These are phyloP conservation scores for Otolemur crassicaudatus DNA, from an alignment of 2,797 vertebrate genomes.

Conservation along the genomic window DNA sequence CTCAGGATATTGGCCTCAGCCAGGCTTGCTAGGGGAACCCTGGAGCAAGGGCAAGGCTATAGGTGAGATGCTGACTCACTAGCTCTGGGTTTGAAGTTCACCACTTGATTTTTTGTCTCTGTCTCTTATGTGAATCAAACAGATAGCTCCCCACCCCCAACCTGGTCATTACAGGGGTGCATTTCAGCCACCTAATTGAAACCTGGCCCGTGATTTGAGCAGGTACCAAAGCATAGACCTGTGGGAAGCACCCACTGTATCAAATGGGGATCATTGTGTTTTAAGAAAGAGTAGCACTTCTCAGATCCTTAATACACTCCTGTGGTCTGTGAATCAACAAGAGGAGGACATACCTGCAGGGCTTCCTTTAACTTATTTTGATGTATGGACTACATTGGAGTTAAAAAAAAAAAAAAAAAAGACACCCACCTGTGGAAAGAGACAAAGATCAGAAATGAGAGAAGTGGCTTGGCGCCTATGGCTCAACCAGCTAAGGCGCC, in stretches of 20 bases:
- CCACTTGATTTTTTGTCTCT: constrained; percentile 2
- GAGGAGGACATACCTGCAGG: not conserved
- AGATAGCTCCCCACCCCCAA: not conserved
- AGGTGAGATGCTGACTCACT: constrained; percentile 9
- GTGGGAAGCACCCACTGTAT: not conserved
- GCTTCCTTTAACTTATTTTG: not conserved
- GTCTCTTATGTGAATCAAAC: constrained; percentile 8
- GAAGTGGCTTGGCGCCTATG: too few species aligned
- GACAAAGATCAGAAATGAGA: not conserved
- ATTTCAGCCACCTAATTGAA: not conserved
- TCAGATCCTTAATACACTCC: not conserved
- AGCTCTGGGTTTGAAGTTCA: constrained; percentile 45
- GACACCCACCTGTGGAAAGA: not conserved
- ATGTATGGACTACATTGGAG: not conserved
- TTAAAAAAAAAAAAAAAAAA: not conserved
- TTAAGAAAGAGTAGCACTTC: not conserved
- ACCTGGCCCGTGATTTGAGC: not conserved
- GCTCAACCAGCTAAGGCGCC: too few species aligned
- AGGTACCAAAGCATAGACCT: not conserved
- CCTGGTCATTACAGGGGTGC: not conserved
- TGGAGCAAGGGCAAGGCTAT: not conserved
- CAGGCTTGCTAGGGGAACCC: not conserved
- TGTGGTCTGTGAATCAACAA: not conserved
- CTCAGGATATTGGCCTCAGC: not conserved
- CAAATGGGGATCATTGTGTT: not conserved